phyloP scores from a whole-genome alignment of 2,113 vertebrate species.

The Aramus guarauna region DNA sequence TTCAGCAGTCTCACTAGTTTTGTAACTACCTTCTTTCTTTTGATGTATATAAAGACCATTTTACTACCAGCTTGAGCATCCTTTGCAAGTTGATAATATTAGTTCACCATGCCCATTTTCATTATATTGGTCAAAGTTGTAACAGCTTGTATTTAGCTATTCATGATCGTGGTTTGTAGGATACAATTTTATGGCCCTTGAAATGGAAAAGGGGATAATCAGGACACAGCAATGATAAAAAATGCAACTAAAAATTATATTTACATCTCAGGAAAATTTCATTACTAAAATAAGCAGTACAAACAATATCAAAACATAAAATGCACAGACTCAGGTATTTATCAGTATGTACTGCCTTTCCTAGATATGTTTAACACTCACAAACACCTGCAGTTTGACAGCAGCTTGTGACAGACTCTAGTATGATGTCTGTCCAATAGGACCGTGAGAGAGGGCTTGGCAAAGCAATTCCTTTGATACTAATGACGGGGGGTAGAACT shows the following conservation, averaged over 20 bases:
- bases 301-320: not conserved
- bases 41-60: not conserved
- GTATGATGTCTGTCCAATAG: not conserved
- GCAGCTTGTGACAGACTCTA: not conserved
- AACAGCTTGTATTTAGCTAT: not conserved
- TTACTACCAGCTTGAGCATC: not conserved
- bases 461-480: not conserved
- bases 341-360: not conserved
- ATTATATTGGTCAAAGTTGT: not conserved
- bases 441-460: not conserved
- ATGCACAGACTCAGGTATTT: not conserved
- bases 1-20: not conserved
- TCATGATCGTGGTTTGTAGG: not conserved
- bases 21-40: not conserved
- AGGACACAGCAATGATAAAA: not conserved
- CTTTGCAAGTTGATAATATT: not conserved
- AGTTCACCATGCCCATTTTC: not conserved
- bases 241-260: not conserved
- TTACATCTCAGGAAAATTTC: not conserved
- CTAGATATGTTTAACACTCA: not conserved
- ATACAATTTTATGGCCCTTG: not conserved
- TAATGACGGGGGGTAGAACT: not conserved
- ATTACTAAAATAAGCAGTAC: not conserved
- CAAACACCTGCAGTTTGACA: not conserved
- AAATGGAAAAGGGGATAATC: not conserved